Percentiles rank a stretch among this genome's conserved stretches.
Evolutionary conservation across 2,113 vertebrate species (phyloP).

Genomic region (Mystacornis crossleyi): DNA sequence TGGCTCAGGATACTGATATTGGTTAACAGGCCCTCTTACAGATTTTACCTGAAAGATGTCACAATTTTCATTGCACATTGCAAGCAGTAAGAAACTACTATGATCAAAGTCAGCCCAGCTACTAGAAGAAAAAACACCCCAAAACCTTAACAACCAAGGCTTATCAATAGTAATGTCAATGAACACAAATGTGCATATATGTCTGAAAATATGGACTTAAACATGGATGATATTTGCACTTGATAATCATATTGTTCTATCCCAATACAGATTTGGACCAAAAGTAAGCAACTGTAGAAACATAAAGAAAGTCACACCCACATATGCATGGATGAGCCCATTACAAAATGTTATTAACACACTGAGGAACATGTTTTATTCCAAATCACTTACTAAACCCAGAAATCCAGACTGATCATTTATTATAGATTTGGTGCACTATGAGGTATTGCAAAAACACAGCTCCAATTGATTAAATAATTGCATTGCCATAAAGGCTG

Average conservation of each 20-base stretch:
- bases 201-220: background rate
- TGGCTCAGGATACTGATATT: background rate
- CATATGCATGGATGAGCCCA: background rate
- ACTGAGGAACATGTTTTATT: background rate
- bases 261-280: background rate
- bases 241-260: background rate
- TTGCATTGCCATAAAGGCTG: background rate
- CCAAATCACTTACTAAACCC: background rate
- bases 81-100: background rate
- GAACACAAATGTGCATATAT: background rate
- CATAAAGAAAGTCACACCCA: background rate
- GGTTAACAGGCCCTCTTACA: background rate
- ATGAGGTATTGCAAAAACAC: background rate
- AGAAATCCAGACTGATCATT: constrained; percentile 9
- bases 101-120: background rate
- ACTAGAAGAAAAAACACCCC: background rate
- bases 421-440: constrained; percentile 2
- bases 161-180: background rate
- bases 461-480: constrained; percentile 52
- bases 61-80: background rate
- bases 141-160: background rate
- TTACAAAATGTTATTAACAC: background rate
- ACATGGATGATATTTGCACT: background rate
- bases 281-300: background rate
- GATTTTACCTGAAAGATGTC: background rate